Evolutionary conservation across 64 coral and sea anemone species (phyloP).

Genomic region (Dendrophyllia cribrosa): DNA sequence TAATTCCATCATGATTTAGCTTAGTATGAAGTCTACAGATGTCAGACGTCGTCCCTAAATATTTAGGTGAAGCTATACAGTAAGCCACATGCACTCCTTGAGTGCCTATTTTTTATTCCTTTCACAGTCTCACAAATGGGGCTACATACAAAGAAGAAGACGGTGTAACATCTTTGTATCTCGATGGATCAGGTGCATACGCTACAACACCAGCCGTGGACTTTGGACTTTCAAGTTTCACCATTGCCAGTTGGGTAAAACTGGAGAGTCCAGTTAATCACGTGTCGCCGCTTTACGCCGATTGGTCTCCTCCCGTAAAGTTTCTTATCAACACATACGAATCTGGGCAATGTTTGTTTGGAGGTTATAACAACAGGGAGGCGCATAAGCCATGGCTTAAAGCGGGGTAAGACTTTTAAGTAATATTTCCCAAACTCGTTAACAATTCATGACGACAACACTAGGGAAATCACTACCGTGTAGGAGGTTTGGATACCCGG

Average conservation of each 20-base stretch:
- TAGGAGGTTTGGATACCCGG: too few species aligned
- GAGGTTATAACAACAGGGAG: background rate
- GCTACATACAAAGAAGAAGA: constrained; percentile 14
- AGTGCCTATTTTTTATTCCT: too few species aligned
- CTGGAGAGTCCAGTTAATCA: background rate
- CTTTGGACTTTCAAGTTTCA: constrained; percentile 1
- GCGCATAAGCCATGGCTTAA: background rate
- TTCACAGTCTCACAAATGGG: background rate
- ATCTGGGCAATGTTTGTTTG: background rate
- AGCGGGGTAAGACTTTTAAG: too few species aligned
- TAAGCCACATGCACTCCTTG: too few species aligned
- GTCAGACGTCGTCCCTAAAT: too few species aligned
- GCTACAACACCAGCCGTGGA: constrained; percentile 13
- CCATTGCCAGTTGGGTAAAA: constrained; percentile 29
- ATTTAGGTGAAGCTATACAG: too few species aligned
- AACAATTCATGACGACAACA: too few species aligned
- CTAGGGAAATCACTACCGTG: too few species aligned
- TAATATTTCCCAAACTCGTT: too few species aligned
- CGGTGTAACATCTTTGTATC: background rate
- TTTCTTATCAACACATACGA: background rate
- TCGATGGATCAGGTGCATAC: constrained; percentile 14
- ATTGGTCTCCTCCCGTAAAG: background rate
- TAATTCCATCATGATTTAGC: too few species aligned
- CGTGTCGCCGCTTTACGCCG: background rate
- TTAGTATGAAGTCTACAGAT: too few species aligned